Evolutionary conservation across 2,797 vertebrate species (phyloP), one percentile per base, ranked within the genome.

Genomic region (Anguilla obscura): DNA sequence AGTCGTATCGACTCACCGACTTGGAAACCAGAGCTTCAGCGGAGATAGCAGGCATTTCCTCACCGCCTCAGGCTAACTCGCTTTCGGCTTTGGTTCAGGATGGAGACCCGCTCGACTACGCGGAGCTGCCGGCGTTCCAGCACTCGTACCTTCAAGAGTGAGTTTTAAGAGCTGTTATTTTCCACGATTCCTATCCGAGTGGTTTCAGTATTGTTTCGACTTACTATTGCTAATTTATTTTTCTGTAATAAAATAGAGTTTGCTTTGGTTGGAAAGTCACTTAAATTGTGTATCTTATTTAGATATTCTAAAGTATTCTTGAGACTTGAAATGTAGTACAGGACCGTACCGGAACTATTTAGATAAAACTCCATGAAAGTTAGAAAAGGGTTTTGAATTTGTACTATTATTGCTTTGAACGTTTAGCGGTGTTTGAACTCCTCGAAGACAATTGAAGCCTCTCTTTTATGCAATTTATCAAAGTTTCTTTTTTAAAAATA

Each of bases 1-100:
- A 96, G 95, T 96, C 95, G 94, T 95, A 96, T 95, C 95, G 94
- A 24, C 82, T 33, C 83, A 85, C 63, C 33, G 84, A 95, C 94
- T 95, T 93, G 93, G 93, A 95, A 96, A 96, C 96, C 96, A 97
- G 96, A 85, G 93, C 96, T 95, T 95, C 96, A 96, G 96, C 96
- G 93, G 92, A 97, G 96, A 97, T 97, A 97, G 96, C 96, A 95
- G 94, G 95, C 95, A 95, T 93, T 93, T 91, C 89, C 91, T 96
- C 90, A 91, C 89, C 94, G 91, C 93, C 89, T 92, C 89, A 96
- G 95, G 95, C 96, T 97, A 97, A 96, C 96, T 97, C 96, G 96
- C 96, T 96, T 95, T 96, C 93, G 93, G 89, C 96, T 96, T 97
- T 97, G 96, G 96, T 96, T 96, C 93, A 93, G 92, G 91, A 97